A percentile compares a stretch with the other conserved stretches of the same genome.
Conservation (phyloP, 30 jellyfish, hydroid and myxozoan genomes). For the Cassiopea andromeda region DNA sequence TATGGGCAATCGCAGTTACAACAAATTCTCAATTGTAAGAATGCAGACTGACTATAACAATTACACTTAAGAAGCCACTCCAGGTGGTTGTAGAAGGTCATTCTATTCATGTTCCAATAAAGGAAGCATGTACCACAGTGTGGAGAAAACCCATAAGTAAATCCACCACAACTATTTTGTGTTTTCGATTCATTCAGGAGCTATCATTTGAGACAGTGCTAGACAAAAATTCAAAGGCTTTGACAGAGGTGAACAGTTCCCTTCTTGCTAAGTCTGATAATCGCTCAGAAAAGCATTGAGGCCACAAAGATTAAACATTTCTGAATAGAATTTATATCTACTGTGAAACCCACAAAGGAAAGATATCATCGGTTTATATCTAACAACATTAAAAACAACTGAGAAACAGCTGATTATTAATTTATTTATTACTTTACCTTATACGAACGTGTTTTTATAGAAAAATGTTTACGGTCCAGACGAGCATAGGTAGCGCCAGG, state of each 20-base stretch:
- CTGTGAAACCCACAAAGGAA: not conserved
- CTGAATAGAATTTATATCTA: not conserved
- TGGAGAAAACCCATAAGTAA: not conserved
- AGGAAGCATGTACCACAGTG: not conserved
- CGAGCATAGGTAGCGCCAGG: too few species aligned
- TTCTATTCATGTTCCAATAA: too few species aligned
- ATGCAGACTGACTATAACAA: too few species aligned
- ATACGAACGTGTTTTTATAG: too few species aligned
- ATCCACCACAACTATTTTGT: not conserved
- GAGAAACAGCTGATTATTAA: too few species aligned
- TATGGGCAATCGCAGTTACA: not conserved
- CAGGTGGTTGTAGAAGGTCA: too few species aligned
- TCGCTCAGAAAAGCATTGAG: not conserved
- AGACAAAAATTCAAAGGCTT: not conserved
- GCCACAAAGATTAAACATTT: conserved; percentile 12
- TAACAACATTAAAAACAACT: not conserved
- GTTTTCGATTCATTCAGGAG: not conserved
- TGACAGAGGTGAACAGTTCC: not conserved
- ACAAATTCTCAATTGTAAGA: too few species aligned
- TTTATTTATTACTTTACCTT: too few species aligned
- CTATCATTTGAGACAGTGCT: not conserved
- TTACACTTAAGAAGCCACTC: too few species aligned
- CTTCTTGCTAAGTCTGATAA: not conserved
- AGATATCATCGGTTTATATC: not conserved
- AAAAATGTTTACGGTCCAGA: too few species aligned